Conservation (phyloP, 1,140 invertebrate genomes). For the Agrilus planipennis region DNA sequence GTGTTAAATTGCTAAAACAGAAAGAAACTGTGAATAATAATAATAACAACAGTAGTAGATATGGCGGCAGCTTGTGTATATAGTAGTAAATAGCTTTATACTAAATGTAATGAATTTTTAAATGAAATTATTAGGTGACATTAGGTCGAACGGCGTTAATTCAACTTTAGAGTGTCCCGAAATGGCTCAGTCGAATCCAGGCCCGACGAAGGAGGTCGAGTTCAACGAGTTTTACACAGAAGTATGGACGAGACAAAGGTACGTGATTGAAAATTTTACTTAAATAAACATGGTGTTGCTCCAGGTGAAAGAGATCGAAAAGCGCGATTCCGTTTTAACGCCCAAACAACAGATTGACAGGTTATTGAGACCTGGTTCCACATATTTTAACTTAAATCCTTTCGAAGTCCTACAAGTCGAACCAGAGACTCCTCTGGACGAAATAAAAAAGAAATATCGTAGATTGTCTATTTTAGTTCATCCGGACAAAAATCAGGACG, state of each 20-base stretch:
- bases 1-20: too few species aligned
- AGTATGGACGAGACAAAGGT: constrained; percentile 73
- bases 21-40: too few species aligned
- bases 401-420: constrained; percentile 94
- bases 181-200: not conserved
- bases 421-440: constrained; percentile 74
- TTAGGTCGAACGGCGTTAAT: too few species aligned
- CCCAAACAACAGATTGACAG: constrained; percentile 92
- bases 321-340: constrained; percentile 79
- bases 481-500: constrained; percentile 97
- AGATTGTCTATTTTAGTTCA: constrained; percentile 94
- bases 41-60: too few species aligned
- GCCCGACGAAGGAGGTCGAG: constrained; percentile 38
- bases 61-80: too few species aligned
- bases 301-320: constrained; percentile 92
- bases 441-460: constrained; percentile 94
- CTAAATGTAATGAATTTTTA: too few species aligned
- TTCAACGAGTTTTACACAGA: constrained; percentile 57
- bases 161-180: too few species aligned
- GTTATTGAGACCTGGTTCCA: constrained; percentile 81
- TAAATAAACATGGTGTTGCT: constrained; percentile 21
- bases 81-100: too few species aligned
- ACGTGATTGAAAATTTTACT: constrained; percentile 8
- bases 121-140: too few species aligned
- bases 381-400: constrained; percentile 94